A percentile compares a stretch with the other conserved stretches of the same genome.
Conservation (phyloP, 2,113 vertebrate genomes). For the Atrichornis clamosus region DNA sequence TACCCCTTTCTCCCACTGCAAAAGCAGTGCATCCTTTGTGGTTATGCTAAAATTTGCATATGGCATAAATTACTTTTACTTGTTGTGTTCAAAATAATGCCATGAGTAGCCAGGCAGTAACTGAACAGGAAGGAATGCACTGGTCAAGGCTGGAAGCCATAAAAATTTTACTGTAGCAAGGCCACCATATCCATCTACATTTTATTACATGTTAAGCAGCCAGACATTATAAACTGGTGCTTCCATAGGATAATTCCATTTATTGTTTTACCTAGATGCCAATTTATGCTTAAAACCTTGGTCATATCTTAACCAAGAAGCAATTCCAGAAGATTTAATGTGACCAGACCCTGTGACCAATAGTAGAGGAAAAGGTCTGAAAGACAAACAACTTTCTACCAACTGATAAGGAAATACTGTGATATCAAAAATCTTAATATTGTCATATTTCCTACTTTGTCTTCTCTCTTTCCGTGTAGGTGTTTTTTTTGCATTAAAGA, state of each 20-base stretch:
- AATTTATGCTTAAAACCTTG: neutral
- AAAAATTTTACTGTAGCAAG: neutral
- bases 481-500: neutral
- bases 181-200: neutral
- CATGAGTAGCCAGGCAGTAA: neutral
- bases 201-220: neutral
- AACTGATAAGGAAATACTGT: neutral
- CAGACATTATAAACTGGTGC: neutral
- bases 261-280: neutral
- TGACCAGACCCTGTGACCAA: neutral
- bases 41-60: neutral
- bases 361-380: neutral
- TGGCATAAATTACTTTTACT: neutral
- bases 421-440: neutral
- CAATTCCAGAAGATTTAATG: neutral
- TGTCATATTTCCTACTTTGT: neutral
- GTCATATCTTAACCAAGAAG: neutral
- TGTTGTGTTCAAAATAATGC: neutral
- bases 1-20: neutral
- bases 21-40: neutral
- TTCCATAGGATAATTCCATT: neutral
- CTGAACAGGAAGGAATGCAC: neutral
- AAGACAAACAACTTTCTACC: neutral
- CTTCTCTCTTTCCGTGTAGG: neutral
- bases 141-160: neutral